These are phyloP conservation scores for Onychomys torridus DNA, from an alignment of 2,797 vertebrate species.

Conservation along the genomic window DNA sequence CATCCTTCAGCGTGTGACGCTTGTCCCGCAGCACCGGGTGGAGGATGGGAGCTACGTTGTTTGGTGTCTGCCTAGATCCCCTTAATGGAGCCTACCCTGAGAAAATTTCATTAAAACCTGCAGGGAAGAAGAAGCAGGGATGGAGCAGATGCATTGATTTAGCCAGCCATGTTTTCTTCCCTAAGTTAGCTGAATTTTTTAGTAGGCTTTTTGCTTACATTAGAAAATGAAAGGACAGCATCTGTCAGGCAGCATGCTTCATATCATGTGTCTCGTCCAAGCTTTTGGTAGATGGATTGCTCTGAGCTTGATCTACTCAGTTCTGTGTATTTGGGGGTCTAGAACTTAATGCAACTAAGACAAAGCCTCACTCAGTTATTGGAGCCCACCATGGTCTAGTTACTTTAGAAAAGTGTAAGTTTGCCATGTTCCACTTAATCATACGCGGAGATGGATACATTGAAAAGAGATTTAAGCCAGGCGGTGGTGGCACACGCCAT, in stretches of 20 bases:
- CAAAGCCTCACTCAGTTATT: neutral
- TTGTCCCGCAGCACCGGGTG: neutral
- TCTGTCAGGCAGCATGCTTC: neutral
- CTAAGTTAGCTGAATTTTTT: neutral
- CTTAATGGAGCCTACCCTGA: neutral
- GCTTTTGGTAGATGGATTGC: neutral
- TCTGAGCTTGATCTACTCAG: neutral
- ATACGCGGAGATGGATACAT: neutral
- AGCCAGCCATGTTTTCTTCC: neutral
- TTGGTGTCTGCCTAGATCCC: neutral
- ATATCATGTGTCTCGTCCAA: neutral
- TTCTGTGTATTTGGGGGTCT: neutral
- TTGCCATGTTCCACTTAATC: neutral
- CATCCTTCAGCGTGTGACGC: neutral
- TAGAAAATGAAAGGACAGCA: neutral
- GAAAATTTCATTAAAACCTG: neutral
- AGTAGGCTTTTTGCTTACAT: constrained; percentile 4
- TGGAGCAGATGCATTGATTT: neutral
- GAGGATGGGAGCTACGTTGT: neutral
- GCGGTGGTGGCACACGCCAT: too few species aligned
- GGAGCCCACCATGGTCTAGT: neutral
- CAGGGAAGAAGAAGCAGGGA: fast-evolving
- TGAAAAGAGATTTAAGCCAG: constrained; percentile 17
- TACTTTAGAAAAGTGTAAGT: neutral
- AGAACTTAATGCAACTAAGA: neutral